Conservation (phyloP, 2,797 vertebrate genomes). For the Pteronotus mesoamericanus region DNA sequence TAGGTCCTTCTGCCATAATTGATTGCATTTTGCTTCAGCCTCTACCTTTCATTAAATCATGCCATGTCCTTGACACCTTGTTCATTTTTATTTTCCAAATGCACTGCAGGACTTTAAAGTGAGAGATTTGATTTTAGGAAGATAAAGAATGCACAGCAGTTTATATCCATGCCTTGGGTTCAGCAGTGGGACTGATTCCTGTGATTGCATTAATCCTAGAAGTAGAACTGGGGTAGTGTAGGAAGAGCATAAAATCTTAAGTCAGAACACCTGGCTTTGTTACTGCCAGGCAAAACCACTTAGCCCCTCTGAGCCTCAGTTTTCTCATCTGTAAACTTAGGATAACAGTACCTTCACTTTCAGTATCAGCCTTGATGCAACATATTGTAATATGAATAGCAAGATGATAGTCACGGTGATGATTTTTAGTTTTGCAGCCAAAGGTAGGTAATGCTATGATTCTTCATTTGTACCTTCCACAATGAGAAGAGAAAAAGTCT, state of each 20-base stretch:
- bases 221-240: not conserved
- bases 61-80: not conserved
- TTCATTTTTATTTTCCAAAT: constrained; percentile 30
- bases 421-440: constrained; percentile 25
- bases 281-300: not conserved
- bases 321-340: not conserved
- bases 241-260: not conserved
- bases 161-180: not conserved
- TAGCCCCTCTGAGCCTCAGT: not conserved
- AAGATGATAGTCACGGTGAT: not conserved
- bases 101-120: not conserved
- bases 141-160: constrained; percentile 4
- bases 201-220: not conserved
- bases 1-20: constrained; percentile 5
- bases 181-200: not conserved
- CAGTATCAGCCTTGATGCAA: not conserved
- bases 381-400: not conserved
- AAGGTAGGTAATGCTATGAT: not conserved
- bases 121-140: not conserved
- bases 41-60: not conserved
- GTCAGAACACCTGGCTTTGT: not conserved
- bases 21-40: not conserved
- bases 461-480: constrained; percentile 12
- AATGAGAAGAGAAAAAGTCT: not conserved
- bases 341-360: not conserved